A percentile compares a stretch with the other conserved stretches of the same genome.
These are phyloP conservation scores for Planococcus citri DNA, from an alignment of 1,140 invertebrate genomes.

Conservation along the genomic window DNA sequence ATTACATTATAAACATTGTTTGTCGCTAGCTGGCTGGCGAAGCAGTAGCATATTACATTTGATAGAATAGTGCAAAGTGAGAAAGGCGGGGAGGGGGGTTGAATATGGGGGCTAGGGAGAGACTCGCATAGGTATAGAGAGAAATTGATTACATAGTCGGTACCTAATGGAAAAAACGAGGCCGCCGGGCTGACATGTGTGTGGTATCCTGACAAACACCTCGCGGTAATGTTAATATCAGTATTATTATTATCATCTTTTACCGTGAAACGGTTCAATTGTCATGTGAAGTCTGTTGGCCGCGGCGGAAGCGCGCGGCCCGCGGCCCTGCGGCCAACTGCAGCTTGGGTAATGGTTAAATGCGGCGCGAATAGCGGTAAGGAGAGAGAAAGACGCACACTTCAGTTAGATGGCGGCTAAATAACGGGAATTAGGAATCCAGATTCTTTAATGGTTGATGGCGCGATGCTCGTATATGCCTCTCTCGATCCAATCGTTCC, in stretches of 20 bases:
- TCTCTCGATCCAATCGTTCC: too few species aligned
- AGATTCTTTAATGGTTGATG: conserved; percentile 18
- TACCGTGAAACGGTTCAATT: conserved; percentile 20
- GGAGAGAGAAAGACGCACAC: background rate
- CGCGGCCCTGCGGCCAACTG: too few species aligned
- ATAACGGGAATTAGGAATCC: conserved; percentile 16
- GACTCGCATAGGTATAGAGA: background rate
- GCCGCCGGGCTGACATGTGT: conserved; percentile 17
- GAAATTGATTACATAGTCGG: conserved; percentile 15
- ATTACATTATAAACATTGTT: too few species aligned
- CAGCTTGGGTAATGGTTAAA: background rate
- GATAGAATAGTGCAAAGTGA: too few species aligned
- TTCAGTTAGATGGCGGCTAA: conserved; percentile 14
- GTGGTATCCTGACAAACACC: conserved; percentile 16
- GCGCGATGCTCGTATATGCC: background rate
- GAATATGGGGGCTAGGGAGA: too few species aligned
- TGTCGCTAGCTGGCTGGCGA: too few species aligned
- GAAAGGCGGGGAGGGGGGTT: too few species aligned
- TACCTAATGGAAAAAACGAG: conserved; percentile 5
- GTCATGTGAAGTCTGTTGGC: background rate
- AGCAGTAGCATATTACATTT: too few species aligned
- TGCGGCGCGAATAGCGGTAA: conserved; percentile 1
- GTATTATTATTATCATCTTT: conserved; percentile 15
- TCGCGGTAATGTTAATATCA: conserved; percentile 18
- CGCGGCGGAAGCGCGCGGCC: too few species aligned